phyloP scores from a whole-genome alignment of 37 sponge, comb jelly and placozoan genomes.

The Dysidea cf. avara region DNA sequence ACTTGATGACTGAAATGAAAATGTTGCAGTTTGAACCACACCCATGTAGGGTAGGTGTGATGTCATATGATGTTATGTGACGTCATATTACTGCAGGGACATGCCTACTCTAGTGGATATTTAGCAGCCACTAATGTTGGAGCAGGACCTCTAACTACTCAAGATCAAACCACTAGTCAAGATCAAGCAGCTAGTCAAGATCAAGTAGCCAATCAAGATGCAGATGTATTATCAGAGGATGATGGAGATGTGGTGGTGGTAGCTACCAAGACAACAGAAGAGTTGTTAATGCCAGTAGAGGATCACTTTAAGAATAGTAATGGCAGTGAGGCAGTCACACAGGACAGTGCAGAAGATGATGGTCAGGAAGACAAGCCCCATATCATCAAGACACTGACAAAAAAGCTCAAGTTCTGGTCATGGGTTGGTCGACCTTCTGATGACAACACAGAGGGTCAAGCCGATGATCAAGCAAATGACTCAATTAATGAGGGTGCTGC shows the following conservation, averaged over 20 bases:
- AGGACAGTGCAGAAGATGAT: too few species aligned
- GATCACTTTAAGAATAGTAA: neutral
- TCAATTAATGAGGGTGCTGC: too few species aligned
- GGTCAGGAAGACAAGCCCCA: too few species aligned
- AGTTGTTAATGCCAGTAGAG: neutral
- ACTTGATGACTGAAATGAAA: conserved; percentile 5
- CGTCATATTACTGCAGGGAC: neutral
- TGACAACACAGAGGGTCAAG: too few species aligned
- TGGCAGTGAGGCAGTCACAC: neutral
- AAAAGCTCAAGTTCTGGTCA: too few species aligned
- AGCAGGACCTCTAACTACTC: neutral
- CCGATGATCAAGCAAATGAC: too few species aligned
- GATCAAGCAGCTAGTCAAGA: neutral
- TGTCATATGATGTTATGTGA: neutral
- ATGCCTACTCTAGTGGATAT: neutral
- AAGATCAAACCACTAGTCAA: neutral
- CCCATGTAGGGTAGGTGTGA: conserved; percentile 28
- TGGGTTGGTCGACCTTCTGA: too few species aligned
- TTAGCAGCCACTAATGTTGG: neutral
- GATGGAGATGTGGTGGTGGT: neutral
- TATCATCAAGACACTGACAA: too few species aligned
- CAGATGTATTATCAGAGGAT: too few species aligned
- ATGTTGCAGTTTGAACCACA: conserved; percentile 38
- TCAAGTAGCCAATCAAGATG: too few species aligned
- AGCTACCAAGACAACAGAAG: neutral